Evolutionary conservation across 2,113 vertebrate genomes (phyloP), one percentile per base, ranked within the genome.

Genomic region (Odocoileus hemionus): DNA sequence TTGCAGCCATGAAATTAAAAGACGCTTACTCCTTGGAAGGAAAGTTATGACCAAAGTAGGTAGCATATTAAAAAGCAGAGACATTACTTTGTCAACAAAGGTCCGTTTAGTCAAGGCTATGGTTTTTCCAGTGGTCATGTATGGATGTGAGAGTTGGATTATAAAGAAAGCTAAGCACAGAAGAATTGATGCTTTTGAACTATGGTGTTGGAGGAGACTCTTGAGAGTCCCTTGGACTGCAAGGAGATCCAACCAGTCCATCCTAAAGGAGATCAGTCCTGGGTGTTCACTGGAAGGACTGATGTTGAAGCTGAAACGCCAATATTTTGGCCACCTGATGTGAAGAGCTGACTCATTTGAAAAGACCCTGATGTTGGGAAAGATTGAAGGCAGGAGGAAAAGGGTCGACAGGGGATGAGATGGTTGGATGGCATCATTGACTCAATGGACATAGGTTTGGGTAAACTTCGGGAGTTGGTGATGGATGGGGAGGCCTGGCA

Each of bases 91-190:
- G 33, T 0, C 64, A 36, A 11, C 33, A 11, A 67, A 36, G 17
- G 17, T 67, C 64, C 1, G 0, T 67, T 17, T 67, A 67, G 17
- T 36, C 64, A 67, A 67, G 8, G 33, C 64, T 67, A 36, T 21
- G 17, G 2, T 36, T 67, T 67, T 21, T 17, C 33, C 33, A 36
- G 8, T 67, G 1, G 64, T 67, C 64, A 67, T 36, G 17, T 67
- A 36, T 5, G 17, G 17, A 36, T 67, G 4, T 67, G 64, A 67
- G 17, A 36, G 64, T 67, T 67, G 64, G 64, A 67, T 33, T 36
- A 0, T 67, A 2, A 21, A 67, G 33, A 67, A 67, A 36, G 17
- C 0, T 67, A 8, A 67, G 64, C 0, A 0, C 33, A 0, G 0
- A 67, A 67, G 64, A 36, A 21, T 67, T 67, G 17, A 67, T 67